phyloP scores from a whole-genome alignment of 2,888 invertebrate species.

The Dermolepida albohirtum region DNA sequence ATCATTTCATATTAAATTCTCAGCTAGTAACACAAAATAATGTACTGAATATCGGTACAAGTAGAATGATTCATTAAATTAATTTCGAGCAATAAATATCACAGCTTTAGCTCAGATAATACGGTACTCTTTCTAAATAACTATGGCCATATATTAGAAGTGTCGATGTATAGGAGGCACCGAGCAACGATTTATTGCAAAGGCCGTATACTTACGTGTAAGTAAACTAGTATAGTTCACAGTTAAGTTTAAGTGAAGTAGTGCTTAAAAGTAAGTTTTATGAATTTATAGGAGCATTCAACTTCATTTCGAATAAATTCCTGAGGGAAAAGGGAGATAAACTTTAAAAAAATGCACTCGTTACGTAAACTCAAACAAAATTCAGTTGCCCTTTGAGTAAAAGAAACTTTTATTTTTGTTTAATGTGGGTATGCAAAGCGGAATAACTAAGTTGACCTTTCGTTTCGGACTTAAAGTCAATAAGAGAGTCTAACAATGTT shows the following conservation, averaged over 20 bases:
- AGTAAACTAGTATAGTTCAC: constrained; percentile 6
- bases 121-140: constrained; percentile 8
- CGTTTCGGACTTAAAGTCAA: no score
- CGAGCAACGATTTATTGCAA: constrained; percentile 3
- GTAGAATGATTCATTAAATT: constrained; percentile 8
- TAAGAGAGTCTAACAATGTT: no score
- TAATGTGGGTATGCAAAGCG: background rate
- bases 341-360: no score
- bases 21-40: no score
- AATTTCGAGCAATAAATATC: constrained; percentile 5
- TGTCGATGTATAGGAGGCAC: constrained; percentile 5
- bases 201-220: background rate
- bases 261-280: constrained; percentile 17
- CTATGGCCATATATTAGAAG: constrained; percentile 12
- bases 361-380: no score
- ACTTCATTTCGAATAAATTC: background rate
- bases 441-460: no score
- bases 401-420: background rate
- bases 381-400: no score
- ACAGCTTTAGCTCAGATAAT: background rate
- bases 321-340: background rate
- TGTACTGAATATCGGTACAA: no score
- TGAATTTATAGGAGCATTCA: constrained; percentile 7
- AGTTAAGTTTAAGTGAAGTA: constrained; percentile 5
- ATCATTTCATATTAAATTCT: no score